phyloP scores from a whole-genome alignment of 1,140 invertebrate species.

The Zaprionus vittiger region DNA sequence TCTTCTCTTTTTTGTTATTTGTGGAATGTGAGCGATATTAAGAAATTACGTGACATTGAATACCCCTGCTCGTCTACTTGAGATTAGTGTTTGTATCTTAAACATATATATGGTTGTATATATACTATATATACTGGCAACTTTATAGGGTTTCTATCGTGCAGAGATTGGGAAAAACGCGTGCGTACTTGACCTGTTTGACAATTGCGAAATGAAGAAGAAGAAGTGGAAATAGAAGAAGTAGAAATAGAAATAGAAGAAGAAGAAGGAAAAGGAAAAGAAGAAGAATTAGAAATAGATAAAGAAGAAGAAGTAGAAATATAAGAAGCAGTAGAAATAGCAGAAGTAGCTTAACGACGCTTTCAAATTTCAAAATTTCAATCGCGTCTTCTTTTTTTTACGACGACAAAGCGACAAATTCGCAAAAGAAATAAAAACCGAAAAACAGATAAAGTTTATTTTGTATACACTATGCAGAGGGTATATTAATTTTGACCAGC shows the following conservation, averaged over 20 bases:
- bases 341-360: conserved; percentile 19
- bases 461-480: not conserved
- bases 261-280: no score
- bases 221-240: no score
- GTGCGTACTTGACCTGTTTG: conserved; percentile 41
- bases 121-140: not conserved
- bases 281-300: conserved; percentile 3
- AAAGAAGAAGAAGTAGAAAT: not conserved
- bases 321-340: conserved; percentile 2
- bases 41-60: conserved; percentile 19
- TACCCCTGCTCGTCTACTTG: not conserved
- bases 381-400: conserved; percentile 52
- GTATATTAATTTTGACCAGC: no score
- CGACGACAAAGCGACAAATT: conserved; percentile 47
- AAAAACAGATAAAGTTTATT: conserved; percentile 4
- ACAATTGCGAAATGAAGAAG: conserved; percentile 69
- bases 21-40: conserved; percentile 2
- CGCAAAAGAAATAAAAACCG: conserved; percentile 31
- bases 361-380: conserved; percentile 39
- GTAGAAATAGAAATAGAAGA: no score
- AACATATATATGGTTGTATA: not conserved
- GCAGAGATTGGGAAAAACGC: conserved; percentile 27
- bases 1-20: not conserved
- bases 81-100: not conserved
- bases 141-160: conserved; percentile 11